Evolutionary conservation across 2,113 vertebrate species (phyloP).

Genomic region (Pagrus major): DNA sequence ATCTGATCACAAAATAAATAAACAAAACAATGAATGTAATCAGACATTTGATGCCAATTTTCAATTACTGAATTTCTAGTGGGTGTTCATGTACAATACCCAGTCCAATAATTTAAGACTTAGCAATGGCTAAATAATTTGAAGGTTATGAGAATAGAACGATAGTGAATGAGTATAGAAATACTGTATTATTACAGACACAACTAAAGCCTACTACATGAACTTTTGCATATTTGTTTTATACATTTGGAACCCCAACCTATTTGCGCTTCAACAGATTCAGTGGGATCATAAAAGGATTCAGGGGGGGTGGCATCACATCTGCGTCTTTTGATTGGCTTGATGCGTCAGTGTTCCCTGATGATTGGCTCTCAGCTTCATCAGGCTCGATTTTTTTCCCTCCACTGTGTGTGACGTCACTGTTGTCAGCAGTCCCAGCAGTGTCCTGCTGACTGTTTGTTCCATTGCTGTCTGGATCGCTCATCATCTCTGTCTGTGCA

Average conservation of each 20-base stretch:
- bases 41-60: too few species aligned
- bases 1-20: too few species aligned
- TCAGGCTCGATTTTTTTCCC: neutral
- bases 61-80: too few species aligned
- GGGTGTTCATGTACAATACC: too few species aligned
- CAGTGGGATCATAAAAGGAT: conserved; percentile 83
- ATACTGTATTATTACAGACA: neutral
- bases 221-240: too few species aligned
- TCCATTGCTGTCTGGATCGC: neutral
- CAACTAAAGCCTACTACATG: too few species aligned
- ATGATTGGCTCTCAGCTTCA: conserved; percentile 15
- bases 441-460: neutral
- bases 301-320: conserved; percentile 65
- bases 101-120: too few species aligned
- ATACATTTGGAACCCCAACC: neutral
- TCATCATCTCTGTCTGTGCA: neutral
- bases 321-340: conserved; percentile 2
- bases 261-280: conserved; percentile 61
- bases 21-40: too few species aligned
- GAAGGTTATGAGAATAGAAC: too few species aligned
- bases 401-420: accelerated
- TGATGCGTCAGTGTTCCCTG: neutral
- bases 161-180: too few species aligned
- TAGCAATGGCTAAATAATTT: too few species aligned
- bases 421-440: accelerated